phyloP scores from a whole-genome alignment of 2,888 invertebrate genomes.

The Nemurella pictetii region DNA sequence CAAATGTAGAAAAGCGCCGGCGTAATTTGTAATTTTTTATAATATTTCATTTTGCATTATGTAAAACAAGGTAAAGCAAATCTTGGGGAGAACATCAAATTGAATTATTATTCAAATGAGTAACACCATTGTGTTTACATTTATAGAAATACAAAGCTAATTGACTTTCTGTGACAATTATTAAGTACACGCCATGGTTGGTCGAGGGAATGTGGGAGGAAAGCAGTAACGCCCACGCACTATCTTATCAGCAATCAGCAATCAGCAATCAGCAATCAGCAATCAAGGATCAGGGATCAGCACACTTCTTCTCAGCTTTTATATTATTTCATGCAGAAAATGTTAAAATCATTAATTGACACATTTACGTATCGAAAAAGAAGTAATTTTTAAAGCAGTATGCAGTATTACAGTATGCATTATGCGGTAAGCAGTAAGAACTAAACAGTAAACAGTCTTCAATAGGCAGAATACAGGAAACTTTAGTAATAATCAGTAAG shows the following conservation, averaged over 20 bases:
- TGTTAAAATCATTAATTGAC: not conserved
- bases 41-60: not conserved
- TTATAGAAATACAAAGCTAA: not conserved
- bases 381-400: not conserved
- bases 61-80: not conserved
- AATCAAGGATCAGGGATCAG: too few relatives aligned
- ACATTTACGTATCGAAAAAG: not conserved
- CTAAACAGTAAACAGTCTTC: too few relatives aligned
- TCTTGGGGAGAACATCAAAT: slow-evolving; percentile 1
- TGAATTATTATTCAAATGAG: slow-evolving; percentile 16
- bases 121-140: not conserved
- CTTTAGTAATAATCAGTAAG: too few relatives aligned
- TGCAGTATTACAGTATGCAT: too few relatives aligned
- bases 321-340: not conserved
- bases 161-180: not conserved
- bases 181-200: not conserved
- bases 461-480: too few relatives aligned
- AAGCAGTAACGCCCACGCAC: not conserved
- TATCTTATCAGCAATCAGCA: not conserved
- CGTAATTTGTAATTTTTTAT: not conserved
- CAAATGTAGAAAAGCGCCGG: not conserved
- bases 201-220: not conserved
- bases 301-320: too few relatives aligned
- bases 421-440: too few relatives aligned
- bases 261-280: not conserved